Base-by-base conservation (phyloP, 2,888 invertebrate species). In the Phalera bucephala region DNA sequence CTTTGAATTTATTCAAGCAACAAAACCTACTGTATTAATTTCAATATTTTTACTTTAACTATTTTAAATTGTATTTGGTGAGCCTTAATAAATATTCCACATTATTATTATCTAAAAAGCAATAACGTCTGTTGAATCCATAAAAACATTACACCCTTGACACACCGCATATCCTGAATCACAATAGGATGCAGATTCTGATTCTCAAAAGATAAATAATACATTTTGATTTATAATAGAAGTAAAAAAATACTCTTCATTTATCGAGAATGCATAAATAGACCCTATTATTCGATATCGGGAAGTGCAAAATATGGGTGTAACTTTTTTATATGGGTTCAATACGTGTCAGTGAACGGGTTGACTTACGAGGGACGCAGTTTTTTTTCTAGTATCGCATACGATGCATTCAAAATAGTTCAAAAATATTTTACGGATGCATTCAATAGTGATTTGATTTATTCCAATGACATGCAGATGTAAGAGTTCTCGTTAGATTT, bases 291-390 rank as follows among this genome's bases (percentile, higher is more conserved):
- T 89, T 85, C 76, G 77, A 72, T 76, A 78, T 84, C 75, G 80
- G 80, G 85, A 88, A 86, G 87, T 87, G 88, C 89, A 88, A 89
- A 88, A 89, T 89, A 89, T 89, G 89, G 89, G 89, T 89, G 89
- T 86, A 84, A 78, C 87, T 79, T 88, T 86, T 86, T 84, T 85
- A 73, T 76, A 71, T 74, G 72, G 62, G 70, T 66, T 84, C 72
- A 81, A 86, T 86, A 73, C 83, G 80, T 86, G 87, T 80, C 84
- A 84, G 77, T 73, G 83, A 79, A 83, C 87, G 89, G 87, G 87
- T 87, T 89, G 81, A 80, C 77, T 83, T 81, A 66, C 72, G 69
- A 69, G 85, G 82, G 81, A 75, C 57, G 56, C 10, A 4, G 9
- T 50, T 45, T 63, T 77, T 84, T 82, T 82, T 81, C 76, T 53